Conservation (phyloP, 1,140 invertebrate species). For the Marisa cornuarietis region DNA sequence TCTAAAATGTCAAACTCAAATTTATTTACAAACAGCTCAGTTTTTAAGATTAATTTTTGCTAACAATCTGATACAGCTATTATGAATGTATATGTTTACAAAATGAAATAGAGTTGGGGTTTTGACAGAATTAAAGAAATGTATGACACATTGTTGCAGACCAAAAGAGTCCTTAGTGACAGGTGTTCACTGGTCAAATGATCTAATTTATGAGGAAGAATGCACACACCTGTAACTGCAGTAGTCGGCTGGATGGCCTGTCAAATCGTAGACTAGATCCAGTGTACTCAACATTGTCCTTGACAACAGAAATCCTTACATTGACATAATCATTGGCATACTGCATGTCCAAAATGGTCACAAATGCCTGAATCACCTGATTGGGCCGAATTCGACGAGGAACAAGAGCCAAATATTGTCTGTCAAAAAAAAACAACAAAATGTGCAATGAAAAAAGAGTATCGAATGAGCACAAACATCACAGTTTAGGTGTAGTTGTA, state of each 20-base stretch:
- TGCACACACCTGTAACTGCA: conserved; percentile 55
- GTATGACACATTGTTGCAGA: too few species aligned
- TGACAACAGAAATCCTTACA: conserved; percentile 52
- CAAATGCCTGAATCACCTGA: conserved; percentile 57
- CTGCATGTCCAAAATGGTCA: conserved; percentile 55
- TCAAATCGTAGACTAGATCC: conserved; percentile 53
- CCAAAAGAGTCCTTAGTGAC: too few species aligned
- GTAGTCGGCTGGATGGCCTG: conserved; percentile 49
- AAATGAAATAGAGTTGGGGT: too few species aligned
- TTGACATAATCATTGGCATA: conserved; percentile 44
- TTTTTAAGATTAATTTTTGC: too few species aligned
- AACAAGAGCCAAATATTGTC: conserved; percentile 57
- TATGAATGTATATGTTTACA: too few species aligned
- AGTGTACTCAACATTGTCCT: conserved; percentile 52
- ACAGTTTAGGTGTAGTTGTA: neutral
- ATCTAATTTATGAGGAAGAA: too few species aligned
- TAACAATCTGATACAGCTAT: too few species aligned
- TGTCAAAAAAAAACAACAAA: conserved; percentile 26
- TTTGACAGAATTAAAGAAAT: too few species aligned
- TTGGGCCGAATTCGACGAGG: conserved; percentile 56
- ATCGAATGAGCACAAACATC: neutral
- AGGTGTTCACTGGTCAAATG: too few species aligned
- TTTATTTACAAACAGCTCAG: too few species aligned
- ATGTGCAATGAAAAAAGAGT: neutral
- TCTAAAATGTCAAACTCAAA: too few species aligned